Base-by-base conservation (phyloP, 2,888 invertebrate species). In the Latrodectus elegans region DNA sequence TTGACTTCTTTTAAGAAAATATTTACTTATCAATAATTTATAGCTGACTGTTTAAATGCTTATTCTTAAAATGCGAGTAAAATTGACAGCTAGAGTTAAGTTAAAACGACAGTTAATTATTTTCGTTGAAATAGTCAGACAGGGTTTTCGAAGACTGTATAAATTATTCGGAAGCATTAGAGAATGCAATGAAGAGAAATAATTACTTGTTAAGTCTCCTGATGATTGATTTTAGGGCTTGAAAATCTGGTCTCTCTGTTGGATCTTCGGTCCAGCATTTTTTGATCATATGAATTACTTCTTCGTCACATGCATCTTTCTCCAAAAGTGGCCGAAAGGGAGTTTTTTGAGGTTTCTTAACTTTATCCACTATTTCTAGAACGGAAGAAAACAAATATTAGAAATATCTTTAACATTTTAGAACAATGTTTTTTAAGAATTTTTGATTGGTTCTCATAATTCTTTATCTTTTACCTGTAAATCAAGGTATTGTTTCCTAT, bases 211-310 rank as follows among this genome's bases (percentile, higher is more conserved):
- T 99, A 90, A 99, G 95, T 92, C 97, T 95, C 89, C 98, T 94
- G 90, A 99, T 96, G 86, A 95, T 96, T 86, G 95, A 95, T 92
- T 99, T 98, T n/a, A 99, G 94, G 22, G 95, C 94, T 12, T 95
- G 95, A 92, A 99, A 99, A 93, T 98, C 98, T 0, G 99, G 99
- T 90, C 99, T 93, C 88, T 98, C 97, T 0, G 94, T 93, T 0
- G 97, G 95, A 90, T 98, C 97, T 91, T 99, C 99, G 0, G 96
- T 94, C 99, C 99, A 99, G 92, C 99, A 99, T 90, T 95, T 94
- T 77, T 95, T 94, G 95, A 99, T 97, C 89, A 98, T 94, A 53
- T 92, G 92, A 60, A 95, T 95, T 17, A 96, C 94, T 81, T 92
- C 93, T 89, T 97, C 97, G 88, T 95, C 95, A 76, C 94, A 94